phyloP scores from a whole-genome alignment of 2,113 vertebrate genomes.

The Atractosteus spatula region DNA sequence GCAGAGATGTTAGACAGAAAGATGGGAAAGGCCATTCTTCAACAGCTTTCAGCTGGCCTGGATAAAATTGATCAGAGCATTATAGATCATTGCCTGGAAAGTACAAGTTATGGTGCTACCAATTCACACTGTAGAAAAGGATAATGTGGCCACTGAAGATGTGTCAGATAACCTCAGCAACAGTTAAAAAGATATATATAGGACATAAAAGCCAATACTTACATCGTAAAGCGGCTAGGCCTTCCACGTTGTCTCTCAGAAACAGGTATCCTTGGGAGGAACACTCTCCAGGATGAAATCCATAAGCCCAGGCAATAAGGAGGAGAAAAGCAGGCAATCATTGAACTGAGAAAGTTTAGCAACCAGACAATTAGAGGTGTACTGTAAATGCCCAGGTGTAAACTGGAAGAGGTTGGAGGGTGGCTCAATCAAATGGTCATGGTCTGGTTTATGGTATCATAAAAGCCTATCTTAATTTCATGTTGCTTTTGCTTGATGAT shows the following conservation, averaged over 20 bases:
- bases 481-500: too few species aligned
- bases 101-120: conserved; percentile 18
- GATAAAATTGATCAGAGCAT: conserved; percentile 7
- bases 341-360: conserved; percentile 14
- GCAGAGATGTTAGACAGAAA: conserved; percentile 13
- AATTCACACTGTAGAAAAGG: conserved; percentile 3
- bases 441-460: too few species aligned
- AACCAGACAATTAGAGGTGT: background rate
- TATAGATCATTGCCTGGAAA: conserved; percentile 5
- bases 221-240: conserved; percentile 12
- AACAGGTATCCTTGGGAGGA: conserved; percentile 11
- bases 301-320: conserved; percentile 8
- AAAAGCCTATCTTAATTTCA: too few species aligned
- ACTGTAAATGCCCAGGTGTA: background rate
- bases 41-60: conserved; percentile 11
- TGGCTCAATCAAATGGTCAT: too few species aligned
- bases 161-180: conserved; percentile 19
- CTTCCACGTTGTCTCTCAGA: conserved; percentile 13
- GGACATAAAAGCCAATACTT: conserved; percentile 11
- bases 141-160: conserved; percentile 18
- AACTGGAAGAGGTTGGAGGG: background rate
- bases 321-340: conserved; percentile 8
- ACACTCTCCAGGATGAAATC: conserved; percentile 8
- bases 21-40: conserved; percentile 1
- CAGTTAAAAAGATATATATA: conserved; percentile 9